Evolutionary conservation across 1,140 invertebrate species (phyloP).

Genomic region (Aphaenogaster ashmeadi): DNA sequence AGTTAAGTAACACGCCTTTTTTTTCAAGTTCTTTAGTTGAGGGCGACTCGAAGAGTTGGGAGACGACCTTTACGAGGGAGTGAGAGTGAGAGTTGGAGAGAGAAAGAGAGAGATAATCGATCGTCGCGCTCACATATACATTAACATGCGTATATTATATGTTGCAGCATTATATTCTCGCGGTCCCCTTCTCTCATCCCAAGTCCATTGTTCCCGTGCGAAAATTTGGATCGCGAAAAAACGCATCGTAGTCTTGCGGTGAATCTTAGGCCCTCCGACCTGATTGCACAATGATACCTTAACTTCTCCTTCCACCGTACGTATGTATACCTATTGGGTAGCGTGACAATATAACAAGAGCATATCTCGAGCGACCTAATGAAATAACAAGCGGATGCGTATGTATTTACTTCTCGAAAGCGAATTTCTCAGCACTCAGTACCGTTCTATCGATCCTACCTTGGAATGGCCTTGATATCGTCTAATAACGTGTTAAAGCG

Average conservation of each 20-base stretch:
- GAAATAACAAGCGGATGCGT: constrained; percentile 43
- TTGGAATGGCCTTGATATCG: constrained; percentile 69
- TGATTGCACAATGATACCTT: constrained; percentile 5
- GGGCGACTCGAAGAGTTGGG: constrained; percentile 4
- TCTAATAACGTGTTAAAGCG: constrained; percentile 48
- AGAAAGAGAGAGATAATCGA: neutral
- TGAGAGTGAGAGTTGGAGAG: neutral
- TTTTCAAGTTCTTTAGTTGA: constrained; percentile 30
- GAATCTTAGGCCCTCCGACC: neutral
- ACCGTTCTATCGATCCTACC: constrained; percentile 10
- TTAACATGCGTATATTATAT: constrained; percentile 33
- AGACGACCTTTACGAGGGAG: neutral
- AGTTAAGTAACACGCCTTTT: constrained; percentile 15
- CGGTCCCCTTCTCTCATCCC: neutral
- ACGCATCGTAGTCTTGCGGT: constrained; percentile 10
- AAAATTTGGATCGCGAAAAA: neutral
- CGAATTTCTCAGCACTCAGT: constrained; percentile 48
- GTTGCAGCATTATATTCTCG: constrained; percentile 7
- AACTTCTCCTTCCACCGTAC: constrained; percentile 28
- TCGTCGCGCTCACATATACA: neutral
- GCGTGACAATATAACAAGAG: constrained; percentile 69
- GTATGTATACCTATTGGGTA: constrained; percentile 39
- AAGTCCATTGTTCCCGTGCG: neutral
- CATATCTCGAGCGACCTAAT: constrained; percentile 75
- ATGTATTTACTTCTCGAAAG: constrained; percentile 30